Percentiles rank a stretch among this genome's conserved stretches.
Conservation (phyloP, 2,797 vertebrate genomes). For the Halcyon smyrnensis region DNA sequence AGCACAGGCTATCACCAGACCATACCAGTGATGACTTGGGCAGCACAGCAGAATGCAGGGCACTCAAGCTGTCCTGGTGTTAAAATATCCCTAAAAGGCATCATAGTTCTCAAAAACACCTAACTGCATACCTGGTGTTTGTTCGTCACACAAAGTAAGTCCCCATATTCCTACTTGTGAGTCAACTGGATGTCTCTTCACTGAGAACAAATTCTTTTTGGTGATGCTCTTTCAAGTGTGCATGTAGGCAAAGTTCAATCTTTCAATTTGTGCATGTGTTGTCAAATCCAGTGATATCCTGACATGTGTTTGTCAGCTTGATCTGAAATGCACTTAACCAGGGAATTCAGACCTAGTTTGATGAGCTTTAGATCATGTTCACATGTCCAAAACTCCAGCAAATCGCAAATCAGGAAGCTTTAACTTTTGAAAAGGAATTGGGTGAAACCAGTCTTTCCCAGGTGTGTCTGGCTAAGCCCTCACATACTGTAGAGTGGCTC, state of each 20-base stretch:
- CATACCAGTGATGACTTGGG: neutral
- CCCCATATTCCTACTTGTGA: neutral
- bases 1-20: conserved; percentile 1
- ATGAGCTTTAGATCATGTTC: neutral
- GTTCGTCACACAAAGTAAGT: neutral
- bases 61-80: neutral
- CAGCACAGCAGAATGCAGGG: neutral
- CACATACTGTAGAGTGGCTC: neutral
- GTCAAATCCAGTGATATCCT: neutral
- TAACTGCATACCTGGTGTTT: neutral
- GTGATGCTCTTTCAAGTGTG: neutral
- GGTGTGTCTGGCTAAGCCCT: neutral
- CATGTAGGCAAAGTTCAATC: neutral
- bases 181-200: neutral
- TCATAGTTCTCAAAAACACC: neutral
- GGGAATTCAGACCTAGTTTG: neutral
- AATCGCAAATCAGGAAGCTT: neutral
- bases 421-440: neutral
- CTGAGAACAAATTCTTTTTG: neutral
- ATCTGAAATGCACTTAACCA: neutral
- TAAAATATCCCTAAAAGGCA: neutral
- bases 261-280: neutral
- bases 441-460: neutral
- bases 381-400: neutral
- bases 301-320: neutral